phyloP scores from a whole-genome alignment of 2,113 vertebrate species.

The Himantopus leucocephalus region DNA sequence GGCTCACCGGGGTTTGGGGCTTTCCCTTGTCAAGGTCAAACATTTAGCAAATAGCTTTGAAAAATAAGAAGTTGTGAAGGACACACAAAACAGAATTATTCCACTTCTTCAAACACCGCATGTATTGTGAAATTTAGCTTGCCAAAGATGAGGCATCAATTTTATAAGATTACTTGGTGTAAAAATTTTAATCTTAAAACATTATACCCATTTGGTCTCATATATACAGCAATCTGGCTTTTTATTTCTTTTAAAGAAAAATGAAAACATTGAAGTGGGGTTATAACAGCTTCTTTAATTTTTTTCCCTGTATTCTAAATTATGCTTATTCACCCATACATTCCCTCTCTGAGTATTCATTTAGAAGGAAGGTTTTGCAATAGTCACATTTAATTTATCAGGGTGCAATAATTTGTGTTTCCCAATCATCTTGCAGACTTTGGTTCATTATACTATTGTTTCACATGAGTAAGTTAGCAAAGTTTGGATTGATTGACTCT shows the following conservation, averaged over 20 bases:
- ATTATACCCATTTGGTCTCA: background rate
- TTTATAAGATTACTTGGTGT: background rate
- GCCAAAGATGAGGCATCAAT: background rate
- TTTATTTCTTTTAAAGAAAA: conserved; percentile 61
- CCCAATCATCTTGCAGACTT: conserved; percentile 99
- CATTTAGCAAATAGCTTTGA: background rate
- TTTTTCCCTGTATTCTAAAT: conserved; percentile 76
- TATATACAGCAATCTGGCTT: background rate
- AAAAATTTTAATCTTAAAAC: background rate
- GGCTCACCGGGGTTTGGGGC: background rate
- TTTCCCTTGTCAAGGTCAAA: conserved; percentile 4
- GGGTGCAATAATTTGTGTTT: conserved; percentile 99
- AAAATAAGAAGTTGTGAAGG: background rate
- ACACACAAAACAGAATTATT: background rate
- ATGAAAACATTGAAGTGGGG: conserved; percentile 22
- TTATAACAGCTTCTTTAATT: conserved; percentile 68
- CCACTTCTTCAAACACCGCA: background rate
- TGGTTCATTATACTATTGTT: conserved; percentile 99
- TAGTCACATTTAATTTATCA: conserved; percentile 88
- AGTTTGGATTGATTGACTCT: conserved; percentile 99
- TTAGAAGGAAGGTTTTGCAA: conserved; percentile 79
- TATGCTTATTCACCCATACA: conserved; percentile 78
- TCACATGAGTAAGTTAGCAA: conserved; percentile 99
- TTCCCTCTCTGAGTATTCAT: conserved; percentile 73
- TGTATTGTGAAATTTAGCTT: background rate